Percentiles rank a stretch among this genome's conserved stretches.
Evolutionary conservation across 1,140 invertebrate species (phyloP).

Genomic region (Drosophila chauvacae): DNA sequence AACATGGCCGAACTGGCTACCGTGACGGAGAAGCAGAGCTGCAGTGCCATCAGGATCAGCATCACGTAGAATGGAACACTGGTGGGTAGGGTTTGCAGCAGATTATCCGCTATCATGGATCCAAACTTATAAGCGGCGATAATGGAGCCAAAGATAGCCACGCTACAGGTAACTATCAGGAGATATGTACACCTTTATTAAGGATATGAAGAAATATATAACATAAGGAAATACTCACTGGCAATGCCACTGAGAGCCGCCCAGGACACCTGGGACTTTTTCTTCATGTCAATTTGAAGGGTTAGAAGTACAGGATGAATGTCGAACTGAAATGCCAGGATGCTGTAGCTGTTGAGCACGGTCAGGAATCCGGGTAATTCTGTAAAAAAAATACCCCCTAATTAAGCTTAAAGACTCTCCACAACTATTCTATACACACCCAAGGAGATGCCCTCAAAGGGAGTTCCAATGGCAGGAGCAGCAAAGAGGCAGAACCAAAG

Average conservation of each 20-base stretch:
- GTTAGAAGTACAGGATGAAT: slow-evolving; percentile 92
- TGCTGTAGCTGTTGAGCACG: slow-evolving; percentile 86
- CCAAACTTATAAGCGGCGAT: slow-evolving; percentile 88
- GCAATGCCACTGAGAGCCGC: slow-evolving; percentile 88
- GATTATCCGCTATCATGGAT: slow-evolving; percentile 85
- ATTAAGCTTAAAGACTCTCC: neutral
- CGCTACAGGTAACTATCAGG: slow-evolving; percentile 85
- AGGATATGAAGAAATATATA: neutral
- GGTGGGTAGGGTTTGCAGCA: slow-evolving; percentile 87
- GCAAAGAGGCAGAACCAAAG: slow-evolving; percentile 85
- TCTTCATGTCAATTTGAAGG: slow-evolving; percentile 91
- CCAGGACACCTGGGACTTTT: slow-evolving; percentile 87
- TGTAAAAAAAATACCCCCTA: slow-evolving; percentile 2
- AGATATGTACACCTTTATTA: neutral
- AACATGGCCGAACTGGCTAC: slow-evolving; percentile 91
- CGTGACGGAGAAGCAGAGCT: slow-evolving; percentile 90
- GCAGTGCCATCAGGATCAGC: slow-evolving; percentile 89
- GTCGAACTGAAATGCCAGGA: slow-evolving; percentile 91
- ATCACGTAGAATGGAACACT: slow-evolving; percentile 87
- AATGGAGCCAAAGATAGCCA: slow-evolving; percentile 88
- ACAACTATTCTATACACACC: slow-evolving; percentile 35
- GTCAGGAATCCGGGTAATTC: slow-evolving; percentile 84
- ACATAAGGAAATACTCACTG: slow-evolving; percentile 82
- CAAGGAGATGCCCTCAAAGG: slow-evolving; percentile 71
- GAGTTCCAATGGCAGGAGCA: slow-evolving; percentile 60